Percentiles rank a stretch among this genome's conserved stretches.
Evolutionary conservation across 2,113 vertebrate species (phyloP).

Genomic region (Siniperca knerii): DNA sequence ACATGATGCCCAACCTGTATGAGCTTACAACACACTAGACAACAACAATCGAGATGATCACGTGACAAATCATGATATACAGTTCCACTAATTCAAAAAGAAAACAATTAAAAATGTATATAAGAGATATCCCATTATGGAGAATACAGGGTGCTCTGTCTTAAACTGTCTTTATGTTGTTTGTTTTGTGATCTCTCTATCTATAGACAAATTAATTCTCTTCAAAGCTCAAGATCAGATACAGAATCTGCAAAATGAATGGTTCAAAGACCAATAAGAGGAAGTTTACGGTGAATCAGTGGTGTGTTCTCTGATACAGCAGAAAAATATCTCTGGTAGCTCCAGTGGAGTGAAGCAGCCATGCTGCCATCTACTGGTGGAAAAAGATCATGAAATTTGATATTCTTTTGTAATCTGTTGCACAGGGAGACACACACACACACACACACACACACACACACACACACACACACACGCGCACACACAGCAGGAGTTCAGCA

Average conservation of each 20-base stretch:
- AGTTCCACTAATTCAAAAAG: not conserved
- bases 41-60: too few relatives aligned
- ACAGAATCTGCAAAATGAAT: not conserved
- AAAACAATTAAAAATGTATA: too few relatives aligned
- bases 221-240: not conserved
- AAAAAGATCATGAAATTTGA: not conserved
- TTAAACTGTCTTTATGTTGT: too few relatives aligned
- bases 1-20: not conserved
- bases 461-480: not conserved
- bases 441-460: not conserved
- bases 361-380: constrained; percentile 79
- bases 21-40: not conserved
- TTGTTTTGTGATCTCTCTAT: too few relatives aligned
- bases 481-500: not conserved
- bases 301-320: constrained; percentile 14
- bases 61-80: too few relatives aligned
- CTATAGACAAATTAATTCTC: too few relatives aligned
- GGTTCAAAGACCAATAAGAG: not conserved
- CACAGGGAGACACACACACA: not conserved
- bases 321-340: not conserved
- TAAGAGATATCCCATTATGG: too few relatives aligned
- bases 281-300: constrained; percentile 19
- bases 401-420: not conserved
- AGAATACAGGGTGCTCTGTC: not conserved
- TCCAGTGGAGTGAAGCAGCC: constrained; percentile 31